Conservation (phyloP, 2,797 vertebrate genomes). For the Allobates femoralis region DNA sequence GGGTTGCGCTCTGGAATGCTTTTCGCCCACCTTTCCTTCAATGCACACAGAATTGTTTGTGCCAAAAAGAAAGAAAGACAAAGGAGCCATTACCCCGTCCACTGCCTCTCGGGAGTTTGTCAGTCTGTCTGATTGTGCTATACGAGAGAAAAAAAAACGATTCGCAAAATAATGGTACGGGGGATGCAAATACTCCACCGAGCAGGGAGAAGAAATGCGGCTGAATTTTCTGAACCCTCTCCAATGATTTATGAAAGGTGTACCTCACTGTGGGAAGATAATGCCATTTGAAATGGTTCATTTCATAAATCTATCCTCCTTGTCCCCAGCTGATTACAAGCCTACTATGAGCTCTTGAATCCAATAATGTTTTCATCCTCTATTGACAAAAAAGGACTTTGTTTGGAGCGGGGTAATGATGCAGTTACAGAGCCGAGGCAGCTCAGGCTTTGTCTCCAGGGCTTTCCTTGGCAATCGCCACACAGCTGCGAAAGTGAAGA, state of each 20-base stretch:
- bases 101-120: slow-evolving; percentile 41
- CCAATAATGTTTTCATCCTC: slow-evolving; percentile 86
- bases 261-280: slow-evolving; percentile 92
- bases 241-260: slow-evolving; percentile 97
- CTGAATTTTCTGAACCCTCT: slow-evolving; percentile 79
- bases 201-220: slow-evolving; percentile 84
- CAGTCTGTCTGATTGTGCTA: slow-evolving; percentile 44
- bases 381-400: slow-evolving; percentile 81
- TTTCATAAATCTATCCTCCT: slow-evolving; percentile 96
- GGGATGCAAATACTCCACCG: slow-evolving; percentile 70
- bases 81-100: slow-evolving; percentile 24
- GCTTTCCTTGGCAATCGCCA: slow-evolving; percentile 78
- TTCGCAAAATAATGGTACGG: slow-evolving; percentile 52
- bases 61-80: slow-evolving; percentile 16
- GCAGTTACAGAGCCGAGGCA: slow-evolving; percentile 81
- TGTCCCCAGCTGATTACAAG: slow-evolving; percentile 73
- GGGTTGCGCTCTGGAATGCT: slow-evolving; percentile 14
- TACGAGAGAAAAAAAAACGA: slow-evolving; percentile 45
- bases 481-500: slow-evolving; percentile 73
- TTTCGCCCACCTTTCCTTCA: slow-evolving; percentile 9
- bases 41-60: slow-evolving; percentile 8
- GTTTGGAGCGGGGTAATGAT: slow-evolving; percentile 88
- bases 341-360: slow-evolving; percentile 80
- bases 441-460: slow-evolving; percentile 82
- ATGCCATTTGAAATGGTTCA: slow-evolving; percentile 96